Conservation (phyloP, 2,888 invertebrate genomes). For the Linnaemya vulpina region DNA sequence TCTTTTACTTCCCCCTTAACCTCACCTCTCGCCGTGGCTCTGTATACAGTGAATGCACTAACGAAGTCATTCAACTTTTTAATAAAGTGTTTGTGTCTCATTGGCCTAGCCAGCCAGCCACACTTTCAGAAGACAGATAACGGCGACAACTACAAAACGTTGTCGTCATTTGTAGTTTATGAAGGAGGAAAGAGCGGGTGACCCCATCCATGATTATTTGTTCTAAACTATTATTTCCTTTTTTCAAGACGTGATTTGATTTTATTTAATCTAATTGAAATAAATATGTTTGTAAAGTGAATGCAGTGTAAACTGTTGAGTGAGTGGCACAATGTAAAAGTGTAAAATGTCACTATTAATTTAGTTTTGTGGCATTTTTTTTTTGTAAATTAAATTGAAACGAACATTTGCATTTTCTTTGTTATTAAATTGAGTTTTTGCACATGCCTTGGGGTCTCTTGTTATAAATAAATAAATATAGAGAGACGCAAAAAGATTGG, state of each 20-base stretch:
- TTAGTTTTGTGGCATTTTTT: slow-evolving; percentile 15
- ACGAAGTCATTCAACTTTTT: slow-evolving; percentile 60
- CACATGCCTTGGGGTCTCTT: neutral
- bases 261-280: slow-evolving; percentile 58
- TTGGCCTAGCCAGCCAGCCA: neutral
- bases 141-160: slow-evolving; percentile 22
- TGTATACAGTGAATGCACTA: neutral
- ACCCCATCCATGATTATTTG: slow-evolving; percentile 5
- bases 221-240: slow-evolving; percentile 53
- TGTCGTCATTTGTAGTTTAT: neutral
- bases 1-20: neutral
- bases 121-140: slow-evolving; percentile 28
- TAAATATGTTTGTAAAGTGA: neutral
- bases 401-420: slow-evolving; percentile 22
- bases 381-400: slow-evolving; percentile 19
- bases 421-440: slow-evolving; percentile 28
- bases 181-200: too few species aligned
- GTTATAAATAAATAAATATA: neutral
- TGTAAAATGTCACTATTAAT: slow-evolving; percentile 40
- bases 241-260: slow-evolving; percentile 52
- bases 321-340: slow-evolving; percentile 11
- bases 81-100: neutral
- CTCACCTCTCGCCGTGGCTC: neutral
- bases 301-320: slow-evolving; percentile 12
- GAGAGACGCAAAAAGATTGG: too few species aligned